A percentile compares a stretch with the other conserved stretches of the same genome.
Conservation (phyloP, 2,113 vertebrate species). For the Pachycephala philippinensis region DNA sequence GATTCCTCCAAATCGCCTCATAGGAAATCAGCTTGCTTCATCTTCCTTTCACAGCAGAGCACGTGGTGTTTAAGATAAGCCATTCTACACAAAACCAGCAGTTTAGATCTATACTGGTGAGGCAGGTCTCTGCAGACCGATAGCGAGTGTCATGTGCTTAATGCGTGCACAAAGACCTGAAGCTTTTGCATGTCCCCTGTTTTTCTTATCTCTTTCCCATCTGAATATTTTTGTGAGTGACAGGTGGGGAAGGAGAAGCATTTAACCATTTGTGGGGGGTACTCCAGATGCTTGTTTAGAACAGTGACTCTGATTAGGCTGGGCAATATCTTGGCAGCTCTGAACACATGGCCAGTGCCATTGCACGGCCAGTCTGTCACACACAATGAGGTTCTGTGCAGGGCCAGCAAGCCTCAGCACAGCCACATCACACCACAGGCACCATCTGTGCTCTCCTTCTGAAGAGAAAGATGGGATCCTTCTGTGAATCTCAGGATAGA, state of each 20-base stretch:
- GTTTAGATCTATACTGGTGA: not conserved
- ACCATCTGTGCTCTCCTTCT: too few relatives aligned
- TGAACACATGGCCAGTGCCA: not conserved
- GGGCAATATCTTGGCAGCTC: not conserved
- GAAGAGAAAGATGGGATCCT: not conserved
- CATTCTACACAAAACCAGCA: not conserved
- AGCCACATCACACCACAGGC: not conserved
- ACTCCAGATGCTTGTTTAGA: not conserved
- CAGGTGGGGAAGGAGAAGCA: accelerated
- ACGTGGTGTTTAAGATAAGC: accelerated
- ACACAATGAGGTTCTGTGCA: accelerated
- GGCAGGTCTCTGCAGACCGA: not conserved
- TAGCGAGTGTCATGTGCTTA: accelerated
- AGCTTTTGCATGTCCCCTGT: accelerated
- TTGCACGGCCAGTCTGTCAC: accelerated
- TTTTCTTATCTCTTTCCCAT: not conserved
- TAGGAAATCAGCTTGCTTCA: not conserved
- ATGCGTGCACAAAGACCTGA: accelerated
- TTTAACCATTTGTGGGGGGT: not conserved
- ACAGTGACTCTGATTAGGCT: not conserved
- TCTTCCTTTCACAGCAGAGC: not conserved
- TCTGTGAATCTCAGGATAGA: not conserved
- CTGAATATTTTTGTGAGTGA: not conserved
- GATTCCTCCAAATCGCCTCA: not conserved
- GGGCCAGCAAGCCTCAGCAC: accelerated